Evolutionary conservation across 1,140 invertebrate species (phyloP), one percentile per base, ranked within the genome.

Genomic region (Helicoverpa armigera): DNA sequence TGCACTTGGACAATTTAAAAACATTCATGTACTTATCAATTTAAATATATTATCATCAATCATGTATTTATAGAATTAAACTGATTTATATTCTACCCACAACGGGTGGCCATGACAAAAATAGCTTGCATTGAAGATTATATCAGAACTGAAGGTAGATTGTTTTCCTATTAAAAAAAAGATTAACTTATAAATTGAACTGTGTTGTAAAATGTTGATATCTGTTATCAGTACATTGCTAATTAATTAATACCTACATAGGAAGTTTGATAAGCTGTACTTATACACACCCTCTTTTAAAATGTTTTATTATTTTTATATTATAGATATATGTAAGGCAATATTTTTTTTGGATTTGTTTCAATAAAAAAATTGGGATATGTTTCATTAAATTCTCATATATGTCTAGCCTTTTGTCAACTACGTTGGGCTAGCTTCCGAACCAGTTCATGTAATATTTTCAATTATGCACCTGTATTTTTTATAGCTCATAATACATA

Each of bases 151-250:
- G 35, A 43, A 9, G 35, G 35, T 43, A 9, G 35, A 43, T 43
- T 43, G 35, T 43, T 43, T 43, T 9, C 35, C 7, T 56, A 23
- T 53, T 53, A 56, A 56, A 0, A 14, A n/a, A 16, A 5, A 18
- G 5, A 18, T 23, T 18, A 58, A 58, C 56, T 58, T 16, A 58
- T 18, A 58, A 58, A 23, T 58, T 58, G 16, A 11, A 18, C 18
- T 58, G 16, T 18, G 18, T 18, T 58, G 56, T 58, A 23, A 58
- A n/a, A 58, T 18, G n/a, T 11, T 58, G 16, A 16, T 58, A 58
- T 58, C 56, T 58, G 16, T 23, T 58, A 58, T 58, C 56, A 58
- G 56, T 58, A 58, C 35, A 43, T 43, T 43, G 56, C 16, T 58
- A 58, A 58, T 16, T 58, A 18, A 23, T 9, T 58, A 58, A 18